phyloP scores from a whole-genome alignment of 2,113 vertebrate genomes.

The Scophthalmus maximus region DNA sequence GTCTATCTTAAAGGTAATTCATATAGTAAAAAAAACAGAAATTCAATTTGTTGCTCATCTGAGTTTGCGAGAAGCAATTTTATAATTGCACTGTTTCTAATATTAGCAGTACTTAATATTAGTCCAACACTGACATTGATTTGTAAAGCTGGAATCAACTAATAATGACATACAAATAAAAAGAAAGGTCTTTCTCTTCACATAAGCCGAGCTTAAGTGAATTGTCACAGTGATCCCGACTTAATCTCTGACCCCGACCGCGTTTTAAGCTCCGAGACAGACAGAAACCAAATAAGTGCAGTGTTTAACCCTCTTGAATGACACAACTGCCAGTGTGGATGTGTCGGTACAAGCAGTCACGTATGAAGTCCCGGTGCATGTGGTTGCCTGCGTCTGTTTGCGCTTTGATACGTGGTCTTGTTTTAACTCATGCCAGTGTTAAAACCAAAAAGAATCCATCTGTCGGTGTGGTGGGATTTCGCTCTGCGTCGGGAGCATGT shows the following conservation, averaged over 20 bases:
- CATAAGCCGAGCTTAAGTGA: conserved; percentile 31
- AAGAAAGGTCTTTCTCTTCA: conserved; percentile 43
- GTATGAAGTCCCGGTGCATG: conserved; percentile 56
- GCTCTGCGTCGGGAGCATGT: conserved; percentile 64
- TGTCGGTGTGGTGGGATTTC: conserved; percentile 69
- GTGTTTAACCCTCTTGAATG: conserved; percentile 52
- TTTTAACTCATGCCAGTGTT: conserved; percentile 64
- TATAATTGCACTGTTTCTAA: not conserved
- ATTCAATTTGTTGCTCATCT: too few species aligned
- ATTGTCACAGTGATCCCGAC: conserved; percentile 60
- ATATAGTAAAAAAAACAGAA: too few species aligned
- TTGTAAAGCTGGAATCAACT: not conserved
- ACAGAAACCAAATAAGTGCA: conserved; percentile 38
- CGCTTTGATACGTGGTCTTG: conserved; percentile 70
- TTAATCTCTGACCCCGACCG: conserved; percentile 66
- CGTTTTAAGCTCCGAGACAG: conserved; percentile 36
- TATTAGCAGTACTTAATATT: not conserved
- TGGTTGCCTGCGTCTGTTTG: conserved; percentile 64
- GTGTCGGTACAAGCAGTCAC: conserved; percentile 63
- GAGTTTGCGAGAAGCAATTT: not conserved
- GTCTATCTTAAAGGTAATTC: too few species aligned
- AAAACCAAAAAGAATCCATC: conserved; percentile 66
- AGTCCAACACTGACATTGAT: not conserved
- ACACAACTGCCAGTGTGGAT: conserved; percentile 62
- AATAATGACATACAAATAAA: conserved; percentile 7